These are phyloP conservation scores for Phrynocephalus forsythii DNA, from an alignment of 2,797 vertebrate genomes.

Conservation along the genomic window DNA sequence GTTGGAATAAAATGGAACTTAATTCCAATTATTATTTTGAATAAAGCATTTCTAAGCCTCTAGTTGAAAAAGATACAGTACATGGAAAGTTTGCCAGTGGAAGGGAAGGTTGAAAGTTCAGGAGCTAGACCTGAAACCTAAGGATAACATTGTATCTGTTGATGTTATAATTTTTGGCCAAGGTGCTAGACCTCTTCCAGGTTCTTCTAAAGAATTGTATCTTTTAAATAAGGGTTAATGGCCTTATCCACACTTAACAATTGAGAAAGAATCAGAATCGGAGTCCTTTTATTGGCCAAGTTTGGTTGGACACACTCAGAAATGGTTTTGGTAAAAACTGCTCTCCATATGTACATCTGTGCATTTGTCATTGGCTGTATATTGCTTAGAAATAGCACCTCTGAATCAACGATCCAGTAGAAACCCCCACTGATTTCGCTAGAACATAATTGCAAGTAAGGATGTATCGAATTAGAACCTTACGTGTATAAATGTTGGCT, in stretches of 20 bases:
- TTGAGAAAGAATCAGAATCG: neutral
- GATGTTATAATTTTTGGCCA: neutral
- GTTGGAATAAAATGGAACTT: neutral
- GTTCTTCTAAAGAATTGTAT: neutral
- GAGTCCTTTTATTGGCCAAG: no score
- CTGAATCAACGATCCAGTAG: no score
- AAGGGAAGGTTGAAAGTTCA: neutral
- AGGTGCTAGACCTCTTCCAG: neutral
- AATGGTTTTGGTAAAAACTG: no score
- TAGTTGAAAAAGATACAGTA: neutral
- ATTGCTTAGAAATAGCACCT: neutral
- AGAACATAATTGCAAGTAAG: neutral
- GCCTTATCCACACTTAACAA: neutral
- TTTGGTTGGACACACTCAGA: no score
- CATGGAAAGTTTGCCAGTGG: neutral
- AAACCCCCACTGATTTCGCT: neutral
- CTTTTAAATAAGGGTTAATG: neutral
- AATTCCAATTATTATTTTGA: neutral
- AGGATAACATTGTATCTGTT: no score
- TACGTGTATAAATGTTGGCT: neutral
- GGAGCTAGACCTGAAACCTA: neutral
- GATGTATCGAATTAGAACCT: neutral
- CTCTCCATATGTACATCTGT: neutral
- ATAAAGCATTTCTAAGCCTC: neutral
- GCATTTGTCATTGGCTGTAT: neutral